Conservation (phyloP, 2,797 vertebrate species). For the Phoebastria nigripes region DNA sequence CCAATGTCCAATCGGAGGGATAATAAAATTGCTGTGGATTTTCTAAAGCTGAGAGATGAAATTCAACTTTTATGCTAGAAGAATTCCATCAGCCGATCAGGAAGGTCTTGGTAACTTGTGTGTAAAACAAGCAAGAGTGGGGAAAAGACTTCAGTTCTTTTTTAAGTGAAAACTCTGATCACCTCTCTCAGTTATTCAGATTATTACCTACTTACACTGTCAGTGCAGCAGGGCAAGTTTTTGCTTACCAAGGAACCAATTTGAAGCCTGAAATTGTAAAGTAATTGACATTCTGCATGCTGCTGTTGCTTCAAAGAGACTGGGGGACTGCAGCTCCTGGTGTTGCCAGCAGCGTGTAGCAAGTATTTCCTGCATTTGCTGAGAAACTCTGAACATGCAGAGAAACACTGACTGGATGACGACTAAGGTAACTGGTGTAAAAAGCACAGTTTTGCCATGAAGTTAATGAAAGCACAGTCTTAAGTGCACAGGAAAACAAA, state of each 20-base stretch:
- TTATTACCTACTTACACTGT: background rate
- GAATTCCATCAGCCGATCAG: background rate
- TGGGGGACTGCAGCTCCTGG: background rate
- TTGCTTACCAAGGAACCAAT: background rate
- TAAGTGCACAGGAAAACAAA: background rate
- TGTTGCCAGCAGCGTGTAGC: background rate
- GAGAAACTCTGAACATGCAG: background rate
- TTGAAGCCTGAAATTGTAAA: conserved; percentile 15
- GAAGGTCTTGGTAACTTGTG: background rate
- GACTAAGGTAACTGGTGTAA: background rate
- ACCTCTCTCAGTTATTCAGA: background rate
- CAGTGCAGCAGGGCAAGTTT: background rate
- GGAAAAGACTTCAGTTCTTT: background rate
- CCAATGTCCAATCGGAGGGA: background rate
- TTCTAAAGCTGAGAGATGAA: background rate
- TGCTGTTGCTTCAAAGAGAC: conserved; percentile 5
- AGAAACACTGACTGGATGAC: background rate
- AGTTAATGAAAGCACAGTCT: background rate
- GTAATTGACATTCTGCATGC: background rate
- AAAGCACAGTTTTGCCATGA: background rate
- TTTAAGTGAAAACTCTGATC: background rate
- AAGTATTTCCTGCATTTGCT: background rate
- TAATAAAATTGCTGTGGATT: background rate
- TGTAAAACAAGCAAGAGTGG: background rate
- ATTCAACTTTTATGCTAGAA: background rate